Percentiles rank a stretch among this genome's conserved stretches.
Conservation (phyloP, 2,797 vertebrate genomes). For the Apogon talboti region DNA sequence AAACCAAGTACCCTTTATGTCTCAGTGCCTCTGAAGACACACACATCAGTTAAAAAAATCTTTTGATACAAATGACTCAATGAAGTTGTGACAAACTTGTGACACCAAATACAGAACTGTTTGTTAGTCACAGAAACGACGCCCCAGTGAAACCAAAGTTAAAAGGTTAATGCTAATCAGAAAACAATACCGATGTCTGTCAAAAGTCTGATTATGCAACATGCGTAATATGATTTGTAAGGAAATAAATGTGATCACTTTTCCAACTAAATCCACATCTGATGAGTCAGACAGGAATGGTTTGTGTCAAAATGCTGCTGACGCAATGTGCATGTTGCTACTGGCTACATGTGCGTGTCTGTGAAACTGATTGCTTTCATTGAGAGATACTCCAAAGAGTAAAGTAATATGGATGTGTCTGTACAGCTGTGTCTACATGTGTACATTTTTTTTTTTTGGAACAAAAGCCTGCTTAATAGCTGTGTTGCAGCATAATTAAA, state of each 20-base stretch:
- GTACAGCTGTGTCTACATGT: constrained; percentile 7
- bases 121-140: constrained; percentile 33
- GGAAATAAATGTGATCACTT: background rate
- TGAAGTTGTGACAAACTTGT: constrained; percentile 16
- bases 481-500: constrained; percentile 72
- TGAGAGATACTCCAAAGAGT: constrained; percentile 26
- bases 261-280: constrained; percentile 16
- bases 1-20: constrained; percentile 30
- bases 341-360: background rate
- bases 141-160: background rate
- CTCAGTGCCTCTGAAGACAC: background rate
- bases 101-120: constrained; percentile 31
- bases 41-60: background rate
- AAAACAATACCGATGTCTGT: constrained; percentile 8
- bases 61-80: constrained; percentile 6
- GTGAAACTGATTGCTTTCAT: constrained; percentile 2
- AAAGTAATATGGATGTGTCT: background rate
- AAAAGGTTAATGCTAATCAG: background rate
- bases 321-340: background rate
- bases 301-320: background rate
- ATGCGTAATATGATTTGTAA: background rate
- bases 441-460: constrained; percentile 17
- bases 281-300: background rate
- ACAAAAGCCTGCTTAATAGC: constrained; percentile 60
- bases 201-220: constrained; percentile 7